Percentiles rank a stretch among this genome's conserved stretches.
These are phyloP conservation scores for Polypterus senegalus DNA, from an alignment of 2,113 vertebrate species.

Conservation along the genomic window DNA sequence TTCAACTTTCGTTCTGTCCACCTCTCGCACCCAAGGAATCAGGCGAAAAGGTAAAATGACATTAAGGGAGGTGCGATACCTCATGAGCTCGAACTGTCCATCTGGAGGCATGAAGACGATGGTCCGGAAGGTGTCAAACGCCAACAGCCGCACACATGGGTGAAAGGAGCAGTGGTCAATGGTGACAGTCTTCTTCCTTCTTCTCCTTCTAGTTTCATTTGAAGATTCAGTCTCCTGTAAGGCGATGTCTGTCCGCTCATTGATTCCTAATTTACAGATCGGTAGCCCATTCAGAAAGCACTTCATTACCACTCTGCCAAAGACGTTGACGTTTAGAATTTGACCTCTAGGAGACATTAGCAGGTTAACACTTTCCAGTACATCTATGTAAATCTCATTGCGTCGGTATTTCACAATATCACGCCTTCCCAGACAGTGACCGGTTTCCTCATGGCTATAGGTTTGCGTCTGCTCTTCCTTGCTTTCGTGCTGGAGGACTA, in stretches of 20 bases:
- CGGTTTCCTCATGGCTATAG: constrained; percentile 90
- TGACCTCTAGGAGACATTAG: constrained; percentile 73
- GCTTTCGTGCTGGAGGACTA: constrained; percentile 97
- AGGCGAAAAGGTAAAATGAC: background rate
- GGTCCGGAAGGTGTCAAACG: too few species aligned
- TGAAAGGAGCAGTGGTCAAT: too few species aligned
- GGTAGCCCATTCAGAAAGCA: too few species aligned
- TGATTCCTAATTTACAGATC: too few species aligned
- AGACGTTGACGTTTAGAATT: too few species aligned
- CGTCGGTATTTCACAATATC: constrained; percentile 98
- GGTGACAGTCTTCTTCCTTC: too few species aligned
- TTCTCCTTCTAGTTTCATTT: too few species aligned
- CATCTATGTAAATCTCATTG: constrained; percentile 94
- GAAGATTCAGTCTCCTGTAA: too few species aligned
- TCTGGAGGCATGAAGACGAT: too few species aligned
- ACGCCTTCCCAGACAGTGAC: constrained; percentile 94
- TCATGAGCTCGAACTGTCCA: background rate
- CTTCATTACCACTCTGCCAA: too few species aligned
- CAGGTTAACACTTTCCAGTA: constrained; percentile 94
- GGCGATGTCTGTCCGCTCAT: too few species aligned
- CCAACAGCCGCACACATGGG: too few species aligned
- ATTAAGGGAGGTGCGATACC: background rate
- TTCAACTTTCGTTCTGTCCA: background rate
- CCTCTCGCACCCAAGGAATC: background rate
- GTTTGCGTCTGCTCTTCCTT: constrained; percentile 98